A percentile compares a stretch with the other conserved stretches of the same genome.
These are phyloP conservation scores for Camponotus pennsylvanicus DNA, from an alignment of 1,140 invertebrate species.

Conservation along the genomic window DNA sequence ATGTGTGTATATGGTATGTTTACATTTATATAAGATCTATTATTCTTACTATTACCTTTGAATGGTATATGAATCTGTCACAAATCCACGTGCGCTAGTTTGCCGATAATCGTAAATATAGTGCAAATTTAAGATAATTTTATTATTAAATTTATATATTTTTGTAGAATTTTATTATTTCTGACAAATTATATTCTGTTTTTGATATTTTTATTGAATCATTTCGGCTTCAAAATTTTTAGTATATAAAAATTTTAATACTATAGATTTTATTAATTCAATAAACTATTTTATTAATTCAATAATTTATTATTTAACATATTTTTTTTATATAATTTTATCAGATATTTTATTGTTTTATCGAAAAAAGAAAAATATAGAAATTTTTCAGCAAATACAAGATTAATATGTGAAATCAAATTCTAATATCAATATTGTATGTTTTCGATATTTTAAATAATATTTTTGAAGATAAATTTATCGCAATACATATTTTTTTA, in stretches of 20 bases:
- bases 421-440: neutral
- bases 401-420: neutral
- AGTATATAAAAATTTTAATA: no score
- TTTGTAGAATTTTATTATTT: neutral
- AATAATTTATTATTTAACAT: neutral
- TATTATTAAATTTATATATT: neutral
- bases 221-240: no score
- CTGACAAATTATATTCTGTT: no score
- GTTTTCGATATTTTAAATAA: neutral
- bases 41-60: slow-evolving; percentile 7
- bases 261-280: no score
- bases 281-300: neutral
- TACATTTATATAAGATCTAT: no score
- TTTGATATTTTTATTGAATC: no score
- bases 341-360: neutral
- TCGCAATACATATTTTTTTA: neutral
- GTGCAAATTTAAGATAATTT: neutral
- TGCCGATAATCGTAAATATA: neutral
- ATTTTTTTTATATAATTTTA: neutral
- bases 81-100: neutral
- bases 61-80: neutral
- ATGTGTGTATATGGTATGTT: no score
- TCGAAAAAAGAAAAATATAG: neutral
- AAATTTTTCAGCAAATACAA: neutral
- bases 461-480: neutral